These are phyloP conservation scores for Phyllotis vaccarum DNA, from an alignment of 2,797 vertebrate species.

Conservation along the genomic window DNA sequence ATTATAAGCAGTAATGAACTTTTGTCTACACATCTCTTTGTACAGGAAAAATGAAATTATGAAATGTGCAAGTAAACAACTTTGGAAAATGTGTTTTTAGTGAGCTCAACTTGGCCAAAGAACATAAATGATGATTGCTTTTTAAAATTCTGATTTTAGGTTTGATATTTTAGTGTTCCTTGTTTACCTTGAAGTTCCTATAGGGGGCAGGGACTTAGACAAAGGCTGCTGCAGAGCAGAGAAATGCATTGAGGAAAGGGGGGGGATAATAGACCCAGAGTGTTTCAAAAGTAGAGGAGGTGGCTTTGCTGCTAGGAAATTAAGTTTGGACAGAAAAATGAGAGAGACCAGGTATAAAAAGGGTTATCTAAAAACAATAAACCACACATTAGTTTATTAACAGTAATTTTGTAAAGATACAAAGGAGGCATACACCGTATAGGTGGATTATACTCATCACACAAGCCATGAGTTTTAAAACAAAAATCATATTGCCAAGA, in stretches of 20 bases:
- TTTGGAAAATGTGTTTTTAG: not conserved
- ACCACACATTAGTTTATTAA: not conserved
- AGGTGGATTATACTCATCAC: not conserved
- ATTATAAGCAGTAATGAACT: not conserved
- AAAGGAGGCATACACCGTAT: not conserved
- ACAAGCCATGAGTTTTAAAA: not conserved
- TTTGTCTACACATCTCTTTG: no score
- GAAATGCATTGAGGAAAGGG: not conserved
- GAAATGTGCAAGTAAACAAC: not conserved
- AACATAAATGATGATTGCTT: not conserved
- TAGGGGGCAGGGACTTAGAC: not conserved
- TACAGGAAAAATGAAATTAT: not conserved
- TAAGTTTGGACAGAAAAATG: not conserved
- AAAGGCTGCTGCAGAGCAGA: no score
- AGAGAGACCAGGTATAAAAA: not conserved
- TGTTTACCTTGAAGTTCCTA: no score
- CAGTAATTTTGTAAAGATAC: not conserved
- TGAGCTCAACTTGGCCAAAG: not conserved
- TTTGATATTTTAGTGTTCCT: not conserved
- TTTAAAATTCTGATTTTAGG: not conserved
- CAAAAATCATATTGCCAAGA: no score
- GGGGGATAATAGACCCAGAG: not conserved
- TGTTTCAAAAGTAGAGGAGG: not conserved
- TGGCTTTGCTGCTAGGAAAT: not conserved
- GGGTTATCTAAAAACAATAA: not conserved